phyloP scores from a whole-genome alignment of 2,113 vertebrate species.

The Ursus arctos region DNA sequence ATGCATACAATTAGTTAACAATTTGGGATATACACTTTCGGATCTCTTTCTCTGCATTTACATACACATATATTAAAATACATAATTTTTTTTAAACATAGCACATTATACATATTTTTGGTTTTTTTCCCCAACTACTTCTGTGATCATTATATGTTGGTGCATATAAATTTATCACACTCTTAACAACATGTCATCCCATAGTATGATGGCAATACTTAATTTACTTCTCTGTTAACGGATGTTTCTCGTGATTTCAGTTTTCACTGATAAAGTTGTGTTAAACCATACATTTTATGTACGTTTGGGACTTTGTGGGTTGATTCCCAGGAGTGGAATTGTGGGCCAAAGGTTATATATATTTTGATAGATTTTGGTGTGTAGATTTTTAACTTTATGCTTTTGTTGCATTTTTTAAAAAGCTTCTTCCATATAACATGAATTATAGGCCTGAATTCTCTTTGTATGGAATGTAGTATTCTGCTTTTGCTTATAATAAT shows the following conservation, averaged over 20 bases:
- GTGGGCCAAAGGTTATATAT: not conserved
- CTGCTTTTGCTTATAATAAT: constrained; percentile 19
- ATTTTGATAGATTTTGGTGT: not conserved
- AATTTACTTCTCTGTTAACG: not conserved
- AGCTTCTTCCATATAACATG: not conserved
- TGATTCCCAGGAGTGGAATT: constrained; percentile 31
- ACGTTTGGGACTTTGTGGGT: not conserved
- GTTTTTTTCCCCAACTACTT: not conserved
- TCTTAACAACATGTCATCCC: not conserved
- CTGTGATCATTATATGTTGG: constrained; percentile 26
- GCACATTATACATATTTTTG: not conserved
- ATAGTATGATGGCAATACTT: not conserved
- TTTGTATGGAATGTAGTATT: not conserved
- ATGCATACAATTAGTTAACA: not conserved
- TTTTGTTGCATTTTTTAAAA: not conserved
- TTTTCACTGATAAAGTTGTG: not conserved
- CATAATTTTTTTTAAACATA: not conserved
- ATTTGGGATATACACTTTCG: not conserved
- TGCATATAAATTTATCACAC: not conserved
- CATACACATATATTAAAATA: not conserved
- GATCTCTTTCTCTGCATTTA: not conserved
- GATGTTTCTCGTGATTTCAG: not conserved
- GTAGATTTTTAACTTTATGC: constrained; percentile 12
- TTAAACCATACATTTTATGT: constrained; percentile 16
- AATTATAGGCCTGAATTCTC: not conserved